These are phyloP conservation scores for Eutolmus rufibarbis DNA, from an alignment of 2,888 invertebrate genomes.

Conservation along the genomic window DNA sequence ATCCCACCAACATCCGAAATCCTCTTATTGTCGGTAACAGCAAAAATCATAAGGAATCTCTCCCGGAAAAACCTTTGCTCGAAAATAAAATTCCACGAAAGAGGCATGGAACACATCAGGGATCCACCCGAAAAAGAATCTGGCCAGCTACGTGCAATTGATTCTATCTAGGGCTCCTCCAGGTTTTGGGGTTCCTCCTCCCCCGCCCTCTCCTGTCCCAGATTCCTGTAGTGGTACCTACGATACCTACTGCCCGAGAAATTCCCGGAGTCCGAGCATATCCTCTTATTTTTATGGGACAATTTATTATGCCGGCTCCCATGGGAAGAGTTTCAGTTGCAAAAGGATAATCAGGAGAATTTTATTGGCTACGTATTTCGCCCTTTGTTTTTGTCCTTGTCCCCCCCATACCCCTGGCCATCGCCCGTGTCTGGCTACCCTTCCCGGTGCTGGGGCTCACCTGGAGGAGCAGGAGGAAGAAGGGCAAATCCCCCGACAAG, in stretches of 20 bases:
- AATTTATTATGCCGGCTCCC: slow-evolving; percentile 44
- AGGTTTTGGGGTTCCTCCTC: background rate
- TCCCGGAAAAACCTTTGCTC: background rate
- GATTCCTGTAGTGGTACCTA: background rate
- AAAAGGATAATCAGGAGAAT: slow-evolving; percentile 47
- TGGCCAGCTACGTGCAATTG: slow-evolving; percentile 38
- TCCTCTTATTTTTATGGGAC: slow-evolving; percentile 45
- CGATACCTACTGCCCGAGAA: background rate
- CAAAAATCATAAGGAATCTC: slow-evolving; percentile 10
- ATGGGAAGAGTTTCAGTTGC: slow-evolving; percentile 40
- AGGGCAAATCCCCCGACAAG: background rate
- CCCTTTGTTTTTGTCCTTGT: slow-evolving; percentile 22
- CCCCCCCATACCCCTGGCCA: background rate
- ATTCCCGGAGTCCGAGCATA: slow-evolving; percentile 31
- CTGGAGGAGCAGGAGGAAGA: too few species aligned
- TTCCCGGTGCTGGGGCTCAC: background rate
- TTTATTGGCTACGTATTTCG: slow-evolving; percentile 46
- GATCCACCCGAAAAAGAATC: slow-evolving; percentile 14
- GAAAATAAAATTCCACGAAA: slow-evolving; percentile 27
- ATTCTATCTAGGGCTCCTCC: slow-evolving; percentile 11
- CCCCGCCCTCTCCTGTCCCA: background rate
- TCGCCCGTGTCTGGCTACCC: background rate
- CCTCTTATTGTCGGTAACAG: slow-evolving; percentile 28
- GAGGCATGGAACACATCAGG: slow-evolving; percentile 19
- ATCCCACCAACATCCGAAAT: slow-evolving; percentile 1